Conservation (phyloP, 2,797 vertebrate species). For the Brotogeris chrysoptera region DNA sequence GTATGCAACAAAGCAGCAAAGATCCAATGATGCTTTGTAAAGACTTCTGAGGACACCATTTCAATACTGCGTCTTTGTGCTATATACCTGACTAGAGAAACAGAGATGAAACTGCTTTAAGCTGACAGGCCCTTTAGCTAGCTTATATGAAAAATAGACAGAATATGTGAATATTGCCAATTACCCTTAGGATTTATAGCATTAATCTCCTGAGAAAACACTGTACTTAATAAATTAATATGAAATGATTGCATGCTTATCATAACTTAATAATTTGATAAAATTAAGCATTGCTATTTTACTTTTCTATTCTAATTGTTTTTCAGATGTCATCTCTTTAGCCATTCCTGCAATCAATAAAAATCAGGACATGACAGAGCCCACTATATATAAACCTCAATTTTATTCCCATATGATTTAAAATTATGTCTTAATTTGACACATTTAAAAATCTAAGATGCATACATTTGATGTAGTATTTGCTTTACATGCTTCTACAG, state of each 20-base stretch:
- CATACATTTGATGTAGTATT: background rate
- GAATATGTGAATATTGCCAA: background rate
- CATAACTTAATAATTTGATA: background rate
- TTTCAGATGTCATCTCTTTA: background rate
- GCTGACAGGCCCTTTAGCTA: background rate
- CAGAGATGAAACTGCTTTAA: background rate
- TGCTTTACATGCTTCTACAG: background rate
- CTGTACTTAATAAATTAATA: background rate
- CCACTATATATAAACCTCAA: background rate
- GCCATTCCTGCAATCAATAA: background rate
- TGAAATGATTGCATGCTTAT: background rate
- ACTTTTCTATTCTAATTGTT: background rate
- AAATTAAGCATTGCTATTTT: background rate
- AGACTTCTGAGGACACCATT: constrained; percentile 24
- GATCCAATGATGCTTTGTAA: background rate
- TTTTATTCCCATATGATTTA: background rate
- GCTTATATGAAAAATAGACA: background rate
- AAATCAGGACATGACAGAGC: background rate
- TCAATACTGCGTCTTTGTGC: background rate
- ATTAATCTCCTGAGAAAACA: background rate
- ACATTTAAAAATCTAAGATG: background rate
- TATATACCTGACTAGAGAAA: background rate
- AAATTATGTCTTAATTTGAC: background rate
- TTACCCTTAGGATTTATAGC: background rate
- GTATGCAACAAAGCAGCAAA: background rate